phyloP scores from a whole-genome alignment of 2,797 vertebrate species.

The Cirrhinus molitorella region DNA sequence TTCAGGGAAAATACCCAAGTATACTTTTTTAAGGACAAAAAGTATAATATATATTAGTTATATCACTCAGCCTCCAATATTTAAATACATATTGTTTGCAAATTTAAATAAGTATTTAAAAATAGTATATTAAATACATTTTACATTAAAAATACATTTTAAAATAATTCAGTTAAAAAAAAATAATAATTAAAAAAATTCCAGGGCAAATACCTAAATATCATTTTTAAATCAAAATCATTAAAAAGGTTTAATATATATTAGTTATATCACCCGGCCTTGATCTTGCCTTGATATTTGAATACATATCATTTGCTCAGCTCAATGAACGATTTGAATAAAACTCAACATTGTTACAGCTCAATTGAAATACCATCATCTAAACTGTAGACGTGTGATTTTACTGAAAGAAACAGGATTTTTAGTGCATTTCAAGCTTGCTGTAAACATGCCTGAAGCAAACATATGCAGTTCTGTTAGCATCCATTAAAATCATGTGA shows the following conservation, averaged over 20 bases:
- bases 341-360: no score
- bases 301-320: background rate
- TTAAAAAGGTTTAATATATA: no score
- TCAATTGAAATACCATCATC: background rate
- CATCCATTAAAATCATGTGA: slow-evolving; percentile 4
- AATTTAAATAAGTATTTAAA: background rate
- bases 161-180: no score
- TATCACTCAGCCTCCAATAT: no score
- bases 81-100: no score
- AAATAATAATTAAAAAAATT: background rate
- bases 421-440: background rate
- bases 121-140: background rate
- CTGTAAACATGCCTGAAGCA: background rate
- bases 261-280: background rate
- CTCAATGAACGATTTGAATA: background rate
- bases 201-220: background rate
- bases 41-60: no score
- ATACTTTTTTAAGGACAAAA: no score
- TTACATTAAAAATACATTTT: no score
- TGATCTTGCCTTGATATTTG: background rate
- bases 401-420: background rate
- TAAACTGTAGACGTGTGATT: background rate
- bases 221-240: background rate
- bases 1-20: background rate
- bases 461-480: background rate